Evolutionary conservation across 2,888 invertebrate species (phyloP), one percentile per base, ranked within the genome.

Genomic region (Tuta absoluta): DNA sequence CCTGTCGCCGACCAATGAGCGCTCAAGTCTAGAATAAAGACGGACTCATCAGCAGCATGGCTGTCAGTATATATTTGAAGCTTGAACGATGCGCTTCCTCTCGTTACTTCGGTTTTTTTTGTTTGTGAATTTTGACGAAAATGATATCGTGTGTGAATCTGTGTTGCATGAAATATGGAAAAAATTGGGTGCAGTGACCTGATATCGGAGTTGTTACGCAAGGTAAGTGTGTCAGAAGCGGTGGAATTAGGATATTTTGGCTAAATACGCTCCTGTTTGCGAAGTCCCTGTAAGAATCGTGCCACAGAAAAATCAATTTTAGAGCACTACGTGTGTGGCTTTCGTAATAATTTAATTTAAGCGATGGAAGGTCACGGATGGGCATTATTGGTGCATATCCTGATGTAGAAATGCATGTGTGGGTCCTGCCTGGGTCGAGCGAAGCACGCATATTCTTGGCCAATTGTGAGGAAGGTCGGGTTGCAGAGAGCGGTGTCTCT

Each of bases 1-100:
- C 73, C 68, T 63, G 65, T 68, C 78, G 81, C 86, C 81, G 79
- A 86, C 95, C 95, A 95, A 95, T 95, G 92, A 89, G 92, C 92
- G 87, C 77, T 79, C 91, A 92, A 93, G 92, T 91, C 92, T 92
- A 93, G 93, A 94, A 95, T 95, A 95, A 96, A 96, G 95, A 94
- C 94, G 94, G 94, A 94, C 94, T 94, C 94, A 93, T 94, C 94
- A 93, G 94, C 95, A 96, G 95, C 94, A 96, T 97, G 96, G 96
- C 96, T 96, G 96, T 95, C 97, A 98, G 97, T 98, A 98, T 98
- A 98, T 96, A 98, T 96, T 95, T 96, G 96, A 95, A 94, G 94
- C 94, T 94, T 93, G 94, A 91, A 94, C 93, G 94, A 96, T 96
- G 95, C 94, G 93, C 94, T 95, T 95, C 95, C 95, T 96, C 94